These are phyloP conservation scores for Tauraco hartlaubi DNA, from an alignment of 2,797 vertebrate species.

Conservation along the genomic window DNA sequence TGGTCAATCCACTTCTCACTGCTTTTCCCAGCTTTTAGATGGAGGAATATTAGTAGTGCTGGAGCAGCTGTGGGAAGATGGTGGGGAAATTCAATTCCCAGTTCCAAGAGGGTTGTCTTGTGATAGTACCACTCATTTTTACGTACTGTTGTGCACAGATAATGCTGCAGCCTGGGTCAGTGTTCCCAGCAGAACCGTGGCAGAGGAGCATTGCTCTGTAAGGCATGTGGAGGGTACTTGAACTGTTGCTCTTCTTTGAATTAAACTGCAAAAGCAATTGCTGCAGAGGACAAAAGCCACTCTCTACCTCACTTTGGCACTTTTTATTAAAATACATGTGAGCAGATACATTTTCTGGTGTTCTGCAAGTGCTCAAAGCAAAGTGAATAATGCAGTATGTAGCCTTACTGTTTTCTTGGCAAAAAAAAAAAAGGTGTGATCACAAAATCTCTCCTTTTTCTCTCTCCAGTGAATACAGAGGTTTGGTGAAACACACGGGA, in stretches of 20 bases:
- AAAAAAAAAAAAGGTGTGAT: neutral
- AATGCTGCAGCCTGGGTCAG: neutral
- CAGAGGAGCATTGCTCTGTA: neutral
- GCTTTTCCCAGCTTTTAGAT: neutral
- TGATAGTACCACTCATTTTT: neutral
- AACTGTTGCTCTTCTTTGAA: neutral
- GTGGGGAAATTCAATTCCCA: neutral
- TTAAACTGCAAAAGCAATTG: neutral
- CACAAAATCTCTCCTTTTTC: neutral
- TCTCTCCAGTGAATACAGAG: constrained; percentile 81
- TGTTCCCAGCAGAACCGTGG: neutral
- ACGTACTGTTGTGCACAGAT: fast-evolving
- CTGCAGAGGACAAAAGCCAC: neutral
- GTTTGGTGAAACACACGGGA: constrained; percentile 90
- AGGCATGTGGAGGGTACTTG: fast-evolving
- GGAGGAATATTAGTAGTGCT: neutral
- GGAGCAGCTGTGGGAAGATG: neutral
- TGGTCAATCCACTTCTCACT: neutral
- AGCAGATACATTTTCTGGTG: neutral
- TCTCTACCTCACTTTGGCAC: neutral
- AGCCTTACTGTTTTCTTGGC: neutral
- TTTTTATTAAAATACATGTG: neutral
- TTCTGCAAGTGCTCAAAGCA: neutral
- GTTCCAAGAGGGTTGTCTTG: neutral
- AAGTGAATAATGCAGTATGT: neutral